Percentiles rank a stretch among this genome's conserved stretches.
These are phyloP conservation scores for Spondyliosoma cantharus DNA, from an alignment of 2,797 vertebrate species.

Conservation along the genomic window DNA sequence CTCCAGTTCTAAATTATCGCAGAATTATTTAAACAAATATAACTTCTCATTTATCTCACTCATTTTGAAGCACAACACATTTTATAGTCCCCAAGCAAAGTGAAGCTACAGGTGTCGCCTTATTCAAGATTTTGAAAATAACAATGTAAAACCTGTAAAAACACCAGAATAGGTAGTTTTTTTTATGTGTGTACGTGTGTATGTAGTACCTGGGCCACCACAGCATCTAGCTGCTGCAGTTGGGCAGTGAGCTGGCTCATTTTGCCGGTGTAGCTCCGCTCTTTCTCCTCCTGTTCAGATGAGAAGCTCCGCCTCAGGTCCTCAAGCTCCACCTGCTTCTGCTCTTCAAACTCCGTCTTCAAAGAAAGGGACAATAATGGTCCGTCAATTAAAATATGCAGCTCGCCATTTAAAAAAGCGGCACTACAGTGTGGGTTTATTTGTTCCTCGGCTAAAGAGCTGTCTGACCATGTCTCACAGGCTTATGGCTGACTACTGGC, in stretches of 20 bases:
- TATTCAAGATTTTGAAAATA: neutral
- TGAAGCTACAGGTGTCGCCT: neutral
- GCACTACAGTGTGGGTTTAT: neutral
- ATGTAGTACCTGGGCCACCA: conserved; percentile 85
- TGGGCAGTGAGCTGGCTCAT: conserved; percentile 83
- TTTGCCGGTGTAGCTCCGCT: conserved; percentile 78
- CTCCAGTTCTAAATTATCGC: too few relatives aligned
- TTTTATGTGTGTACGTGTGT: neutral
- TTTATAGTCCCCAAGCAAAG: neutral
- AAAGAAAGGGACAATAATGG: conserved; percentile 28
- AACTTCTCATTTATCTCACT: neutral
- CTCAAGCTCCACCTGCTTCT: conserved; percentile 78
- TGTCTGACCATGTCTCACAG: conserved; percentile 3
- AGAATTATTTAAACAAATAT: too few relatives aligned
- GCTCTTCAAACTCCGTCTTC: conserved; percentile 86
- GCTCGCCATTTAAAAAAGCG: conserved; percentile 5
- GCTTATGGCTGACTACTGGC: conserved; percentile 32
- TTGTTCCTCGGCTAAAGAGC: conserved; percentile 16
- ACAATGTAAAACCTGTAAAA: neutral
- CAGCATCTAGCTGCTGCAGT: conserved; percentile 84
- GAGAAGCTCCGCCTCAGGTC: conserved; percentile 78
- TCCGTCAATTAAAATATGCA: conserved; percentile 19
- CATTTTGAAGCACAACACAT: neutral
- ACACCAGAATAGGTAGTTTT: neutral
- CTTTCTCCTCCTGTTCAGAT: conserved; percentile 79